Conservation (phyloP, 2,888 invertebrate genomes). For the Galerucella calmariensis region DNA sequence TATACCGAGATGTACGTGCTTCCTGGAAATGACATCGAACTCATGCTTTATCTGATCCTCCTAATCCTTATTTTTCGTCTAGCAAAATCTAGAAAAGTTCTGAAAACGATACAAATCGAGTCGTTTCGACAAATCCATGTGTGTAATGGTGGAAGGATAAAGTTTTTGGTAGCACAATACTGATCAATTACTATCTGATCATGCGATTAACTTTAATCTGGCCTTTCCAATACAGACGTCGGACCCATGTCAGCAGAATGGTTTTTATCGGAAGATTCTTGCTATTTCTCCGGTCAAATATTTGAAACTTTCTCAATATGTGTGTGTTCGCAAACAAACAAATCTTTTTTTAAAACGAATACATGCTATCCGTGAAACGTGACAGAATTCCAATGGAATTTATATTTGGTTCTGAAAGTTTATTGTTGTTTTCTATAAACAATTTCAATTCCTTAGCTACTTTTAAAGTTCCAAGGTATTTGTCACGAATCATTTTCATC, state of each 20-base stretch:
- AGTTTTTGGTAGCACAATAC: slow-evolving; percentile 55
- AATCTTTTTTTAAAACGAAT: slow-evolving; percentile 25
- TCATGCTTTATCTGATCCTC: slow-evolving; percentile 39
- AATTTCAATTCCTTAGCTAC: background rate
- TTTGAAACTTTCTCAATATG: slow-evolving; percentile 54
- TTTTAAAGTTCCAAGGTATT: background rate
- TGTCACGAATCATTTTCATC: background rate
- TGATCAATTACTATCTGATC: slow-evolving; percentile 62
- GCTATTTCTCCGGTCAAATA: slow-evolving; percentile 38
- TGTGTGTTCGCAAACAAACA: slow-evolving; percentile 31
- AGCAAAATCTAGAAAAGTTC: slow-evolving; percentile 48
- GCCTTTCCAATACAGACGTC: slow-evolving; percentile 54
- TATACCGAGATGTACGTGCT: slow-evolving; percentile 20
- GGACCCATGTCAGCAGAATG: slow-evolving; percentile 56
- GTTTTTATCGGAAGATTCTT: slow-evolving; percentile 53
- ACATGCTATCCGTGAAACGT: background rate
- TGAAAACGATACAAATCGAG: slow-evolving; percentile 45
- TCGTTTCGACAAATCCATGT: slow-evolving; percentile 45
- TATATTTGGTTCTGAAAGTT: slow-evolving; percentile 2
- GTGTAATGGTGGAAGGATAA: slow-evolving; percentile 50
- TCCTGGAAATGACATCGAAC: slow-evolving; percentile 34
- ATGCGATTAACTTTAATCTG: slow-evolving; percentile 59
- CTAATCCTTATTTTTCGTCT: slow-evolving; percentile 46
- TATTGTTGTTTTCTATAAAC: background rate
- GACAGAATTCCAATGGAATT: slow-evolving; percentile 13